Conservation (phyloP, 1,140 invertebrate genomes). For the Pinna nobilis region DNA sequence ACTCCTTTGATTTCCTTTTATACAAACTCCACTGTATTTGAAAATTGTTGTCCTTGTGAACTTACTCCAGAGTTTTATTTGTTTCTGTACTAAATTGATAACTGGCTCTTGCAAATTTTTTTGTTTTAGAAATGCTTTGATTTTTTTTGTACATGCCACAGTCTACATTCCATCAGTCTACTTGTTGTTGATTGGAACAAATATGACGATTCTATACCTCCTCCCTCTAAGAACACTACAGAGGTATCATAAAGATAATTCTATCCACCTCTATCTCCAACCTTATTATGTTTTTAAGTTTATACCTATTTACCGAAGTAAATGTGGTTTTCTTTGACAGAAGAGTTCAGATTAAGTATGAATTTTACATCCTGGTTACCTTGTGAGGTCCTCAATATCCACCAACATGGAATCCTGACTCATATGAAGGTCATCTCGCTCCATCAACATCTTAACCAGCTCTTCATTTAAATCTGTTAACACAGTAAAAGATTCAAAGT, state of each 20-base stretch:
- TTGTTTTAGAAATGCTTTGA: too few species aligned
- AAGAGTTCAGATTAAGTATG: not conserved
- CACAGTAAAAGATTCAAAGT: slow-evolving; percentile 6
- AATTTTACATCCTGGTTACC: slow-evolving; percentile 77
- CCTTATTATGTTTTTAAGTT: too few species aligned
- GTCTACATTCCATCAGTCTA: too few species aligned
- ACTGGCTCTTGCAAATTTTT: too few species aligned
- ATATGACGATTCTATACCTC: too few species aligned
- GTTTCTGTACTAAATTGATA: too few species aligned
- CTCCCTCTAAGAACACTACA: not conserved
- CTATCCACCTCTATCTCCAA: too few species aligned
- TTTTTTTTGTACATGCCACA: too few species aligned
- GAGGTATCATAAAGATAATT: not conserved
- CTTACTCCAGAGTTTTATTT: too few species aligned
- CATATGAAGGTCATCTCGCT: slow-evolving; percentile 95
- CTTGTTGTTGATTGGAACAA: slow-evolving; percentile 19
- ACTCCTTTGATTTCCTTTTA: too few species aligned
- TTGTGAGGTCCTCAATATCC: slow-evolving; percentile 95
- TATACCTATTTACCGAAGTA: not conserved
- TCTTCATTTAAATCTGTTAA: slow-evolving; percentile 86
- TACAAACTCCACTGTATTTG: too few species aligned
- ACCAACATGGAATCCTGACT: slow-evolving; percentile 98
- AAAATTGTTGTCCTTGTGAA: too few species aligned
- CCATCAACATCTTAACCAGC: slow-evolving; percentile 89
- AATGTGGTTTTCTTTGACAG: not conserved